Conservation (phyloP, 2,113 vertebrate genomes). For the Clarias magur region DNA sequence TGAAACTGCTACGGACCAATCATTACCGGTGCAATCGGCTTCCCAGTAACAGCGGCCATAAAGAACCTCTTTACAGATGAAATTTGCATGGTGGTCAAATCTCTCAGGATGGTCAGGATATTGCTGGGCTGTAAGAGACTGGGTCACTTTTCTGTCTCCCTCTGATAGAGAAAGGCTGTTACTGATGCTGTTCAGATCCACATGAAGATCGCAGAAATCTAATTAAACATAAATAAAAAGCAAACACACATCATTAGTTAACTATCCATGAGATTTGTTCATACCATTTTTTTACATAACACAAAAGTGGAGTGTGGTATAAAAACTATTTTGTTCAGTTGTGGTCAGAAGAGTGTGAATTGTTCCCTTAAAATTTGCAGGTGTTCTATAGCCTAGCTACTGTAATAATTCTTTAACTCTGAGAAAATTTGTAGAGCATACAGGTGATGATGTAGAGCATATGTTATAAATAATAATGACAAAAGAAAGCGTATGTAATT, state of each 20-base stretch:
- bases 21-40: constrained; percentile 19
- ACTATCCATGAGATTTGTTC: neutral
- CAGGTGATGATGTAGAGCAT: neutral
- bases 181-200: constrained; percentile 32
- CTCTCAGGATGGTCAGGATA: constrained; percentile 37
- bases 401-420: neutral
- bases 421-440: neutral
- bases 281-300: neutral
- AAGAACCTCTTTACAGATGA: constrained; percentile 29
- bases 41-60: constrained; percentile 45
- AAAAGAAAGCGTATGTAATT: neutral
- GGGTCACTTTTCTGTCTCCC: neutral
- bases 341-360: neutral
- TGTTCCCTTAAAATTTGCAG: neutral
- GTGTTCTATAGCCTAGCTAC: neutral
- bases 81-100: rapidly evolving
- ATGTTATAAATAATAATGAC: neutral
- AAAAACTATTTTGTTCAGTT: neutral
- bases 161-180: constrained; percentile 32
- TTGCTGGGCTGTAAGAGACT: rapidly evolving
- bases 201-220: constrained; percentile 36
- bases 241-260: neutral
- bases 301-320: neutral
- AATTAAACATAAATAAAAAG: neutral
- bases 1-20: neutral